phyloP scores from a whole-genome alignment of 2,888 invertebrate species.

The Napeogenes sylphis region DNA sequence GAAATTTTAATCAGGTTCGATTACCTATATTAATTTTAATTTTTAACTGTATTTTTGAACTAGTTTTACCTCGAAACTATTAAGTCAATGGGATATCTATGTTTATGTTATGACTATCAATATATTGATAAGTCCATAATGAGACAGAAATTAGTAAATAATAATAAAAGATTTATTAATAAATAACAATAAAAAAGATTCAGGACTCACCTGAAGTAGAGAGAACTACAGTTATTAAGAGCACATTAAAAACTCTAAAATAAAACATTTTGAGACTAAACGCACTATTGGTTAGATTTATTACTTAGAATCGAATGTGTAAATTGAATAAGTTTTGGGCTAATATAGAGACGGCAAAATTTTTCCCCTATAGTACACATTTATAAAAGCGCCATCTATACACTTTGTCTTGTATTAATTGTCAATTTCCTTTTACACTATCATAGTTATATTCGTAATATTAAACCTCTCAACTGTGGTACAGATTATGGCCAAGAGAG shows the following conservation, averaged over 20 bases:
- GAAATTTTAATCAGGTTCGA: too few species aligned
- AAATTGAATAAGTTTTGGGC: not conserved
- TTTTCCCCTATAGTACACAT: not conserved
- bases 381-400: conserved; percentile 2
- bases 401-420: not conserved
- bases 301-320: not conserved
- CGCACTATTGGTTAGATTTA: not conserved
- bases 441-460: not conserved
- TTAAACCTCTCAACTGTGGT: not conserved
- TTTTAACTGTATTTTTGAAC: too few species aligned
- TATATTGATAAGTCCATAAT: too few species aligned
- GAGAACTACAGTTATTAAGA: not conserved
- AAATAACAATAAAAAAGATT: too few species aligned
- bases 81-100: too few species aligned
- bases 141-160: too few species aligned
- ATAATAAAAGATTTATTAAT: too few species aligned
- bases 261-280: not conserved
- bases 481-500: not conserved
- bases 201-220: too few species aligned
- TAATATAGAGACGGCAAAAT: not conserved
- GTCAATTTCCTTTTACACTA: not conserved
- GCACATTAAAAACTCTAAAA: not conserved
- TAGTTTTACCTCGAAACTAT: too few species aligned
- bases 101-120: too few species aligned
- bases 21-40: too few species aligned